Evolutionary conservation across 2,113 vertebrate species (phyloP), one percentile per base, ranked within the genome.

Genomic region (Xerus inauris): DNA sequence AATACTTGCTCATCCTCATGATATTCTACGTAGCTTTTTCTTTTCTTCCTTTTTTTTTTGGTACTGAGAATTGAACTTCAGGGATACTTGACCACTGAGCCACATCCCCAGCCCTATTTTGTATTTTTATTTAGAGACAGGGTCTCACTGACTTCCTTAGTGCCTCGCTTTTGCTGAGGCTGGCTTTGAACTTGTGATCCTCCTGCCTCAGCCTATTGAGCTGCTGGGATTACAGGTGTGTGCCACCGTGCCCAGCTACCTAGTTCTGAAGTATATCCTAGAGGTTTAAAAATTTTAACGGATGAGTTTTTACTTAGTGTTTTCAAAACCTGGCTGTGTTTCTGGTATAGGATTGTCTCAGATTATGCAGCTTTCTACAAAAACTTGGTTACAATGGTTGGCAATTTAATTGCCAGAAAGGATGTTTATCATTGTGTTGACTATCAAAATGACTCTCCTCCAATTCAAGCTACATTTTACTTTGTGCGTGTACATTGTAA

Each of bases 271-370:
- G 73, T 81, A 54, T 72, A 51, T 49, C 3, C 12, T 65, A 32
- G 19, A 16, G 40, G 26, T 45, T 16, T 42, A 85, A 38, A 16
- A 65, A 17, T 59, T 54, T 7, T 7, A 81, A 13, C 59, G 54
- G 2, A 32, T 86, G 26, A 40, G 42, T 86, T 95, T 62, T 32
- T 59, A 54, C 35, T 47, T 67, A 85, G 3, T 59, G 24, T 62
- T 94, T 95, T 75, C 26, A 85, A 80, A 73, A 5, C 82, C 30
- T 57, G 77, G 12, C 35, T 80, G 22, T 90, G 42, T 92, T 91
- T 95, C 72, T 45, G 6, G 8, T 79, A 47, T 49, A 75, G 47
- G 28, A 67, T 89, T 89, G 54, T 30, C 49, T 73, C 65, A 88
- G 22, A 26, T 51, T 69, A 73, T 96, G 16, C 42, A 79, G 14